Conservation (phyloP, 1,140 invertebrate genomes). For the Calephelis nemesis region DNA sequence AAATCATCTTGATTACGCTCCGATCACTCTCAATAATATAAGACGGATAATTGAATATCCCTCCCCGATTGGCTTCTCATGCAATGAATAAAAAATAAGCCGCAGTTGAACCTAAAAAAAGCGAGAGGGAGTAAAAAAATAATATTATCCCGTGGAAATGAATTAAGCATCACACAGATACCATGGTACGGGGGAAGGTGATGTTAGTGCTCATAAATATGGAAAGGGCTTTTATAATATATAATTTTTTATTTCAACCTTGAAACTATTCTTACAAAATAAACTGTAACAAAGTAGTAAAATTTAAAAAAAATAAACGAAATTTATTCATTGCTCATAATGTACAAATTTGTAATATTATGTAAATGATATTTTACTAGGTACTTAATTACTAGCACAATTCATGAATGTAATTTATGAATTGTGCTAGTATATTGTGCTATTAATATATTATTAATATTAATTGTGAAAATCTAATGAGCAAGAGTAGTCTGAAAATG, state of each 20-base stretch:
- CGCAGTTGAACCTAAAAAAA: conserved; percentile 64
- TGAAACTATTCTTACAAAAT: too few relatives aligned
- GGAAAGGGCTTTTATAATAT: conserved; percentile 35
- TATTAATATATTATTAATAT: too few relatives aligned
- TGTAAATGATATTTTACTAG: too few relatives aligned
- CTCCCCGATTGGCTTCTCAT: conserved; percentile 52
- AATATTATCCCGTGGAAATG: conserved; percentile 78
- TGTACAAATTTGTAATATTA: too few relatives aligned
- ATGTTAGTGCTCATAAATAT: conserved; percentile 28
- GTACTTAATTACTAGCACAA: too few relatives aligned
- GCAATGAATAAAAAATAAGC: conserved; percentile 77
- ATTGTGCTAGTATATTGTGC: too few relatives aligned
- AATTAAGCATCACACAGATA: conserved; percentile 75
- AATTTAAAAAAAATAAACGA: too few relatives aligned
- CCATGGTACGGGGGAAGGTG: conserved; percentile 48
- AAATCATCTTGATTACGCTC: conserved; percentile 54
- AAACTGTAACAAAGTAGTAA: too few relatives aligned
- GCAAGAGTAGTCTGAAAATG: too few relatives aligned
- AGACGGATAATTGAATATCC: conserved; percentile 59
- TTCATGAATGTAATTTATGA: too few relatives aligned
- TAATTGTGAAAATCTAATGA: too few relatives aligned
- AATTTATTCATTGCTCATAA: too few relatives aligned
- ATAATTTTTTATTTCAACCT: neutral
- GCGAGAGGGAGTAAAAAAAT: conserved; percentile 74
- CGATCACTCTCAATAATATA: conserved; percentile 52